These are phyloP conservation scores for Benthosema pterotum DNA, from an alignment of 2,797 vertebrate species.

Conservation along the genomic window DNA sequence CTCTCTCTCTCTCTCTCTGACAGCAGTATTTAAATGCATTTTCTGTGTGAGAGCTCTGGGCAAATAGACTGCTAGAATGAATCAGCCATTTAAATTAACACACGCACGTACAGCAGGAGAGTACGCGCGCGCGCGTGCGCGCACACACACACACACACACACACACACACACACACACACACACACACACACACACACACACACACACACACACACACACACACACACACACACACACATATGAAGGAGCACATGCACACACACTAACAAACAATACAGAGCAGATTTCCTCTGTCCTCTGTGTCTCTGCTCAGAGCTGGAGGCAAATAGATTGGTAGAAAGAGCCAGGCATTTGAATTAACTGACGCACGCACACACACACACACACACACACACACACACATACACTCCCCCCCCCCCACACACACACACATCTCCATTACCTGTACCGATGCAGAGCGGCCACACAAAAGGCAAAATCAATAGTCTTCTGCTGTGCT, in stretches of 20 bases:
- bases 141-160: constrained; percentile 11
- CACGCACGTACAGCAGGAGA: constrained; percentile 9
- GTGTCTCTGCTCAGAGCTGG: constrained; percentile 46
- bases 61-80: neutral
- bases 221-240: neutral
- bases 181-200: neutral
- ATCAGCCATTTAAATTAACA: neutral
- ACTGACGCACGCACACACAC: neutral
- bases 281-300: constrained; percentile 13
- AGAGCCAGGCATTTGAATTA: no score
- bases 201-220: constrained; percentile 4
- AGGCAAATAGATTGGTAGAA: constrained; percentile 53
- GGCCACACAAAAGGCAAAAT: constrained; percentile 62
- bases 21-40: no score
- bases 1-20: no score
- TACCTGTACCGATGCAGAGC: constrained; percentile 66
- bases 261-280: neutral
- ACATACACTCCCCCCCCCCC: constrained; percentile 23
- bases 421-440: constrained; percentile 53
- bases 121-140: neutral
- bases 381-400: neutral
- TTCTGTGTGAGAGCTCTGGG: no score
- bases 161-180: constrained; percentile 1
- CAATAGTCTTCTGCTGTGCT: constrained; percentile 66
- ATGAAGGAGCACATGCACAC: neutral